phyloP scores from a whole-genome alignment of 2,797 vertebrate genomes.

The Rhynchotus rufescens region DNA sequence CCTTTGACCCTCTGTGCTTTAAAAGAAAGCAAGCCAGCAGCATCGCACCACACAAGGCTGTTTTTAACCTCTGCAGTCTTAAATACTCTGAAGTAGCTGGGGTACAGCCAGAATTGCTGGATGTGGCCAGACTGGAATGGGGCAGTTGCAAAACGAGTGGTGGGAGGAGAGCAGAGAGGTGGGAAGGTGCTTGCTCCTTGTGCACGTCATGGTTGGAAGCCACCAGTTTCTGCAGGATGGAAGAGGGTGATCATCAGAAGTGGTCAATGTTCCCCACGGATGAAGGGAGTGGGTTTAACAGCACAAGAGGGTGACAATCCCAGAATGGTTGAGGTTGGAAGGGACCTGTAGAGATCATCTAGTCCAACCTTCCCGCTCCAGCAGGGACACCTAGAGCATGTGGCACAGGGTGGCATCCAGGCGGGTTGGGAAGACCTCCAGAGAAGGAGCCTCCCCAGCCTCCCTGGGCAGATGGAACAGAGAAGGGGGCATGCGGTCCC shows the following conservation, averaged over 20 bases:
- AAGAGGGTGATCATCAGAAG: background rate
- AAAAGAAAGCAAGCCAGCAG: background rate
- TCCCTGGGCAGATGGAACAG: background rate
- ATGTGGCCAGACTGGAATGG: no score
- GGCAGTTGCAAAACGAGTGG: no score
- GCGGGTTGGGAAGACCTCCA: no score
- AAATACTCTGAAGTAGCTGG: background rate
- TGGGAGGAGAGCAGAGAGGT: background rate
- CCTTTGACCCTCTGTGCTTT: rapidly evolving
- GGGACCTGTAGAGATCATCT: no score
- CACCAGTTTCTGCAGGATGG: background rate
- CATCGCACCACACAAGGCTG: rapidly evolving
- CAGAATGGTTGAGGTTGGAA: no score
- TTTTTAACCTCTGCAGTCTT: rapidly evolving
- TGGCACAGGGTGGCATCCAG: no score
- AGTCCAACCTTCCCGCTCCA: no score
- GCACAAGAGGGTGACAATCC: background rate
- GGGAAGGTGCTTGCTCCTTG: no score
- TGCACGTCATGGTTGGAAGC: background rate
- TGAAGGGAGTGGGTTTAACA: background rate
- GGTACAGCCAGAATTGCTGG: background rate
- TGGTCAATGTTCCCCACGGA: background rate
- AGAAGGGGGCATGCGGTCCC: no score
- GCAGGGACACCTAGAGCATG: no score
- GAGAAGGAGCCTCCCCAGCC: no score